These are phyloP conservation scores for Anabas testudineus DNA, from an alignment of 2,797 vertebrate species.

Conservation along the genomic window DNA sequence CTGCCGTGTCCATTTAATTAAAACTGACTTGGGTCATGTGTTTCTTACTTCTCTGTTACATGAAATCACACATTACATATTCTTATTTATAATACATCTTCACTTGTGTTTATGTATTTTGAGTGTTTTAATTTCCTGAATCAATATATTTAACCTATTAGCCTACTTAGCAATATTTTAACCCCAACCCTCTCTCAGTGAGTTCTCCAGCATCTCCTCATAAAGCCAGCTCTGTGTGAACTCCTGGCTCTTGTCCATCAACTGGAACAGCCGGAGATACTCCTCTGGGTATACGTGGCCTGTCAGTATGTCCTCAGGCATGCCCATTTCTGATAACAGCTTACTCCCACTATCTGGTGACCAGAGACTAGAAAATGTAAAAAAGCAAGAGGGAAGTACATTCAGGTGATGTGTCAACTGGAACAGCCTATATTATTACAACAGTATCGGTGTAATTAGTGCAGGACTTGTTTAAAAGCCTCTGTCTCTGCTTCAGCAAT, in stretches of 20 bases:
- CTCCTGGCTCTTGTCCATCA: conserved; percentile 86
- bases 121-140: conserved; percentile 22
- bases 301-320: conserved; percentile 77
- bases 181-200: conserved; percentile 58
- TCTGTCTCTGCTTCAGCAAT: not conserved
- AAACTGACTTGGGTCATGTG: not conserved
- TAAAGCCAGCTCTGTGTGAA: conserved; percentile 90
- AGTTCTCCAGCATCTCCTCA: conserved; percentile 84
- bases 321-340: conserved; percentile 81
- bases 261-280: conserved; percentile 89
- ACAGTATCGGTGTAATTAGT: not conserved
- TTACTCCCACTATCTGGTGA: conserved; percentile 80
- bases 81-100: conserved; percentile 4
- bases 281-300: conserved; percentile 87
- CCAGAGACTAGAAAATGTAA: conserved; percentile 87
- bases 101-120: conserved; percentile 6
- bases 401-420: not conserved
- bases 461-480: not conserved
- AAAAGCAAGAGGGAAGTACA: not conserved
- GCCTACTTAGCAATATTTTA: conserved; percentile 43
- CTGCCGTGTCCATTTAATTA: conserved; percentile 4
- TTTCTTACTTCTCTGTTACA: not conserved
- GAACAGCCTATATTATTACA: not conserved
- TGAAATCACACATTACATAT: not conserved
- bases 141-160: conserved; percentile 6